phyloP scores from a whole-genome alignment of 2,113 vertebrate genomes.

The Cyanistes caeruleus region DNA sequence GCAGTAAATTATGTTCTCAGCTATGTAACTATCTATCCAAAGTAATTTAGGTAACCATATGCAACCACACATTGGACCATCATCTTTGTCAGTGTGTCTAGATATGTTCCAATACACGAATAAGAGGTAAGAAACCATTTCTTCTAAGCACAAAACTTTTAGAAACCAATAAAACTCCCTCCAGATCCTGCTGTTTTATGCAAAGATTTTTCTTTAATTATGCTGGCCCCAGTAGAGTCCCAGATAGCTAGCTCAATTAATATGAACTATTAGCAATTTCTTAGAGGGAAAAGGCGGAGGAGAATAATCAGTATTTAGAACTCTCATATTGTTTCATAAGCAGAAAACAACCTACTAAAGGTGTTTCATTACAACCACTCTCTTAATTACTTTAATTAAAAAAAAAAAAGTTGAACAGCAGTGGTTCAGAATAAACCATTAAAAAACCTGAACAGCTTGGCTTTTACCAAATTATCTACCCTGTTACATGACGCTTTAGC shows the following conservation, averaged over 20 bases:
- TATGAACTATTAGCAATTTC: not conserved
- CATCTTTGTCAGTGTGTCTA: not conserved
- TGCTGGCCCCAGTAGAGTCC: not conserved
- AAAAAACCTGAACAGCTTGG: not conserved
- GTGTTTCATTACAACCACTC: not conserved
- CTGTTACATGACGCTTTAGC: not conserved
- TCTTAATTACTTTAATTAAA: not conserved
- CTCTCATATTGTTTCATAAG: not conserved
- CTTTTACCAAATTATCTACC: slow-evolving; percentile 22
- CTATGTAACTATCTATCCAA: not conserved
- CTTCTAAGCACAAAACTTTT: not conserved
- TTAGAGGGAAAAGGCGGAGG: not conserved
- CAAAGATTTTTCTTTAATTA: not conserved
- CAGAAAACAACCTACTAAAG: not conserved
- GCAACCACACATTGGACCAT: not conserved
- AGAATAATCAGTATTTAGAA: not conserved
- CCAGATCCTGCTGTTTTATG: not conserved
- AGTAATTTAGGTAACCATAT: not conserved
- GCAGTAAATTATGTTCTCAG: not conserved
- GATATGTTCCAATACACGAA: not conserved
- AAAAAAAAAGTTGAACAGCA: not conserved
- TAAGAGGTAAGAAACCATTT: not conserved
- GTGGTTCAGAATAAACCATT: not conserved
- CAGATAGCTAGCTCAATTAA: not conserved
- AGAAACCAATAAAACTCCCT: not conserved